A percentile compares a stretch with the other conserved stretches of the same genome.
Conservation (phyloP, 2,113 vertebrate species). For the Apistogramma diplotaenia region DNA sequence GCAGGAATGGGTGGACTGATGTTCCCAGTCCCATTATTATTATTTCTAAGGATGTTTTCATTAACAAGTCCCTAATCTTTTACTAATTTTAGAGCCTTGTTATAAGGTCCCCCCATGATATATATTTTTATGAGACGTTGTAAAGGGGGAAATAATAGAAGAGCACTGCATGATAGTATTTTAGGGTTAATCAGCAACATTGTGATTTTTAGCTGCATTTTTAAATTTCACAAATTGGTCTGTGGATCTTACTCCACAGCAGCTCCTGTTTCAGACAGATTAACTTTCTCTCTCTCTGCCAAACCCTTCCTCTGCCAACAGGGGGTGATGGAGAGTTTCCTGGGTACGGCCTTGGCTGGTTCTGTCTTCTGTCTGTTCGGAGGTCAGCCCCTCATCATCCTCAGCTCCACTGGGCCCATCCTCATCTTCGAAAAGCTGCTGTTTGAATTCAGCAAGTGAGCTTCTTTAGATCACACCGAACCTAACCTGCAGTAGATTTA, state of each 20-base stretch:
- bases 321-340: conserved; percentile 98
- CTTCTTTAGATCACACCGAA: neutral
- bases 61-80: no score
- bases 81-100: no score
- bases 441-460: conserved; percentile 99
- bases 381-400: conserved; percentile 97
- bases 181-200: neutral
- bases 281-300: neutral
- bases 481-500: neutral
- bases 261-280: neutral
- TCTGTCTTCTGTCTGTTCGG: conserved; percentile 90
- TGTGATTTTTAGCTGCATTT: neutral
- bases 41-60: no score
- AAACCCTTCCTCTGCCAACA: conserved; percentile 48
- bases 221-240: neutral
- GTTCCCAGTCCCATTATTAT: no score
- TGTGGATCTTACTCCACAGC: neutral
- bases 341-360: conserved; percentile 92
- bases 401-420: conserved; percentile 98
- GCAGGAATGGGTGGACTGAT: no score
- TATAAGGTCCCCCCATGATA: no score
- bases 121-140: no score
- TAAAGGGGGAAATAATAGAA: no score
- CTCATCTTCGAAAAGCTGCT: conserved; percentile 99
- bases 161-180: no score